Base-by-base conservation (phyloP, 2,113 vertebrate species). In the Grantiella picta region DNA sequence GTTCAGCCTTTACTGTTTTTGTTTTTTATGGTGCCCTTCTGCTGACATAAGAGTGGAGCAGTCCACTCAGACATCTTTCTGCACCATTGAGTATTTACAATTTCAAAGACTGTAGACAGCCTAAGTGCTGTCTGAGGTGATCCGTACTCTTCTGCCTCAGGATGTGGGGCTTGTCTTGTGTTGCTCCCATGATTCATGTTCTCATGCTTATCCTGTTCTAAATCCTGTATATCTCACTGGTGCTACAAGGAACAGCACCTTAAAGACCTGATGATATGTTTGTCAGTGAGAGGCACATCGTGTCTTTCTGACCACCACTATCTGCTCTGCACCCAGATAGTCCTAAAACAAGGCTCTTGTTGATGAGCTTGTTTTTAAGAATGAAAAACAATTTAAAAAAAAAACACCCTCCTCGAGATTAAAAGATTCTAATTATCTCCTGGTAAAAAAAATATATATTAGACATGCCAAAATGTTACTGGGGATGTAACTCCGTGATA, bases 211-310 rank as follows among this genome's bases (percentile, higher is more conserved):
- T 56, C 9, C 31, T 15, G 8, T 33, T 86, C 75, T 65, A 75
- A 92, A 89, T 29, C 13, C 25, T 69, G 17, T 9, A 0, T 70
- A 17, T 42, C 24, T 72, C 9, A 19, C 12, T 69, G 66, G 6
- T 1, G 2, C 27, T 70, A 8, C 35, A 44, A 64, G 73, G 63
- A 80, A 12, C 1, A 4, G 7, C 45, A 35, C 20, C 24, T 57
- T 15, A 50, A 82, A 69, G 22, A 31, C 12, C 33, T 3, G 4
- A 10, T 9, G 33, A 3, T 22, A 19, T 0, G 0, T 47, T 25
- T 23, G 20, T 36, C 36, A 60, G 35, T 49, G 17, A 72, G 16
- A 40, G 18, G 35, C 5, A 44, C 15, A 12, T 52, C 1, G 0
- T 36, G 8, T 21, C 15, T 56, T 52, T 66, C 29, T 35, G 52